phyloP scores from a whole-genome alignment of 2,888 invertebrate genomes.

The Rhamphomyia laevipes region DNA sequence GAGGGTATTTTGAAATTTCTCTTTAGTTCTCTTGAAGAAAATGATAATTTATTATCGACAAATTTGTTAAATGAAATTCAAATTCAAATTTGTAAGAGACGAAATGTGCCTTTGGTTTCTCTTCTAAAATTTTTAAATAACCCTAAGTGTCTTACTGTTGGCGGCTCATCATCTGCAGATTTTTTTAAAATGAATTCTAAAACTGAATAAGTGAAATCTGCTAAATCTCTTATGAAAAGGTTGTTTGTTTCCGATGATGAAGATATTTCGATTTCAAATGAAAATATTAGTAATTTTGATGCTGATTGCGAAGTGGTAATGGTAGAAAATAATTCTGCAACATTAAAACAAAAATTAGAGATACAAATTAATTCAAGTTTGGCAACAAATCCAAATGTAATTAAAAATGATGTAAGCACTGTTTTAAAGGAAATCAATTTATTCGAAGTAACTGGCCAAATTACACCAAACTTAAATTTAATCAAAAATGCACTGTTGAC shows the following conservation, averaged over 20 bases:
- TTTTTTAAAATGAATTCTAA: not conserved
- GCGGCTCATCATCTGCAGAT: no score
- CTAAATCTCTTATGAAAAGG: not conserved
- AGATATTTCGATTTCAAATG: not conserved
- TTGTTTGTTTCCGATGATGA: not conserved
- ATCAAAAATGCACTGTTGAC: not conserved
- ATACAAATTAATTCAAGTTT: no score
- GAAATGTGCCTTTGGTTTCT: not conserved
- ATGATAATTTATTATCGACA: not conserved
- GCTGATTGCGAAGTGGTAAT: no score
- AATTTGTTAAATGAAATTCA: not conserved
- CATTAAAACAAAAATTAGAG: no score
- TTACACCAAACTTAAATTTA: not conserved
- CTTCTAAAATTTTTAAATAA: not conserved
- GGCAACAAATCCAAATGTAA: no score
- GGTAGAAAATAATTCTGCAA: no score
- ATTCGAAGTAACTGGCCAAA: not conserved
- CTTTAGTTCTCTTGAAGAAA: not conserved
- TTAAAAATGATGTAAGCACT: not conserved
- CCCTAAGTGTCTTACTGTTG: not conserved
- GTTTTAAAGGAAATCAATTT: not conserved
- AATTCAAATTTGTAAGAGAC: not conserved
- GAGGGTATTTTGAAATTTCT: constrained; percentile 2
- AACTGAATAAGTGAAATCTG: not conserved
- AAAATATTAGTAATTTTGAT: no score